Base-by-base conservation (phyloP, 2,797 vertebrate genomes). In the Helarctos malayanus region DNA sequence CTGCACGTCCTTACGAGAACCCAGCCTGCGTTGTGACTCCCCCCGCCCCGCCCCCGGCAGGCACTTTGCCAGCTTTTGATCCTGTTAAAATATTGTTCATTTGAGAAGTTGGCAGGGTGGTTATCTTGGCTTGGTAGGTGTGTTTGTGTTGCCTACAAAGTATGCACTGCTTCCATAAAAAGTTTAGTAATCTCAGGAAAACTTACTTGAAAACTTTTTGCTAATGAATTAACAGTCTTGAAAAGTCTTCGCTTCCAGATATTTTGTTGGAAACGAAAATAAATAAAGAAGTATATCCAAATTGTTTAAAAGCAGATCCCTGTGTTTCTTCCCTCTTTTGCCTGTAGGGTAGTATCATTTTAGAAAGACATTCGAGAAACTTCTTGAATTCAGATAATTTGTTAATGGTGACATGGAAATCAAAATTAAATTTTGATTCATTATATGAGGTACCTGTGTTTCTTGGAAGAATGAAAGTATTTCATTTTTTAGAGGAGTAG, bases 71-170 rank as follows among this genome's bases (percentile, higher is more conserved):
- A 76, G 29, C 90, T 23, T 97, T 49, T 21, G 75, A 32, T 23
- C 56, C 61, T 61, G 16, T 52, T 65, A 32, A 61, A 82, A 32
- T 41, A 18, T 14, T 35, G 14, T 5, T n/a, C 19, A 1, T 52
- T 86, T 93, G 32, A 23, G 94, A 71, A 16, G 52, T 92, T 96
- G 94, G 45, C 87, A 65, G 84, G 23, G 73, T 49, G 59, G 12
- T 32, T 90, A 68, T 57, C 49, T 89, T 92, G 61, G 16, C 9
- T 86, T 5, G 63, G 0, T 75, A 25, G 32, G n/a, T 61, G 8
- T 27, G 0, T 88, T 29, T 87, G n/a, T 54, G 21, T 0, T 38
- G 45, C 86, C 90, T 76, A 11, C 79, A 41, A 57, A n/a, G 63
- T 14, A 29, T 32, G 0, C 1, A 3, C 65, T 82, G 41, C 47